These are phyloP conservation scores for Anguilla marmorata DNA, from an alignment of 2,797 vertebrate genomes.

Conservation along the genomic window DNA sequence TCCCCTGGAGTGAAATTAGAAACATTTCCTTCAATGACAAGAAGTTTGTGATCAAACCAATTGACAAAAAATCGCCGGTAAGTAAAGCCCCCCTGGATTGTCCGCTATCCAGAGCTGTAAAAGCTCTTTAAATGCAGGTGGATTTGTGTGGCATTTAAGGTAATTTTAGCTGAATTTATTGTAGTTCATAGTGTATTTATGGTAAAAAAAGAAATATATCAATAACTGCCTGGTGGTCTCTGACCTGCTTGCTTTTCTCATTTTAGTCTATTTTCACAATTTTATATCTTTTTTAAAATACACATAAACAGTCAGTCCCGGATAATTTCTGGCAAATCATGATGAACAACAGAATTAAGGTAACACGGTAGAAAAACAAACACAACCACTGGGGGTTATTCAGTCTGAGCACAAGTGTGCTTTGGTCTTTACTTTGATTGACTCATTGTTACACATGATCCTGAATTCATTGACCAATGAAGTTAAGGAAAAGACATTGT, in stretches of 20 bases:
- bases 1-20: slow-evolving; percentile 97
- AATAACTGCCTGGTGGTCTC: neutral
- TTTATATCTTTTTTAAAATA: neutral
- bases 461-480: neutral
- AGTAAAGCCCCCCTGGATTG: slow-evolving; percentile 42
- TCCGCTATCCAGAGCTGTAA: neutral
- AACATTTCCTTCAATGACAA: slow-evolving; percentile 99
- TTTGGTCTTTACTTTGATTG: neutral
- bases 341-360: no score
- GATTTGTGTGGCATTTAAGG: neutral
- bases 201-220: neutral
- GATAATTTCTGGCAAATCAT: neutral
- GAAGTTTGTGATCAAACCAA: slow-evolving; percentile 98
- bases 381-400: neutral
- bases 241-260: neutral
- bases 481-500: neutral
- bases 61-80: slow-evolving; percentile 97
- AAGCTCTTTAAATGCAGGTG: neutral
- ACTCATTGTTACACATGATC: neutral
- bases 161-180: neutral
- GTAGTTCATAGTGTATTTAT: neutral
- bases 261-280: neutral
- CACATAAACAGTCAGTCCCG: neutral
- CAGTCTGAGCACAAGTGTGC: neutral
- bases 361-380: neutral